Evolutionary conservation across 2,888 invertebrate species (phyloP).

Genomic region (Tanypteryx hageni): DNA sequence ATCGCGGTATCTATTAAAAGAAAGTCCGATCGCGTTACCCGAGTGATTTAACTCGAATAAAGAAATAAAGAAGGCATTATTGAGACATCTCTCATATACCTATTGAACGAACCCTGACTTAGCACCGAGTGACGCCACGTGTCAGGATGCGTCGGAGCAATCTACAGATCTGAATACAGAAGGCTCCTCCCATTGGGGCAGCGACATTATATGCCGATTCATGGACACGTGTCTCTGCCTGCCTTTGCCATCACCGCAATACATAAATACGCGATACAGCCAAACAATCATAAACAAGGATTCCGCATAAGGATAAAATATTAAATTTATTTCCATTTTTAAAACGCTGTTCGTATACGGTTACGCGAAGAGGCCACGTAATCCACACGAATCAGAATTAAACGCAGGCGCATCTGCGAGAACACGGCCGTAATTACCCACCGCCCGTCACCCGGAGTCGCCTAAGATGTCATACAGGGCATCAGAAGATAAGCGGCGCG

Average conservation of each 20-base stretch:
- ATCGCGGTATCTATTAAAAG: too few relatives aligned
- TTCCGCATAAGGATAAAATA: neutral
- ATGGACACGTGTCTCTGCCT: neutral
- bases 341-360: neutral
- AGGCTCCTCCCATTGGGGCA: neutral
- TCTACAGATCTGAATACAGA: neutral
- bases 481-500: neutral
- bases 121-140: neutral
- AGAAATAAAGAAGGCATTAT: too few relatives aligned
- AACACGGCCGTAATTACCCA: neutral
- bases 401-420: neutral
- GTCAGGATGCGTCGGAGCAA: neutral
- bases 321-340: neutral
- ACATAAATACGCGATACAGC: neutral
- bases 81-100: too few relatives aligned
- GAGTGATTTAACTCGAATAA: too few relatives aligned
- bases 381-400: neutral
- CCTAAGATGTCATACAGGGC: conserved; percentile 36
- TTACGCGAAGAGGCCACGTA: neutral
- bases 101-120: too few relatives aligned
- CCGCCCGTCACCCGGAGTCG: conserved; percentile 5
- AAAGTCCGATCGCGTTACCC: too few relatives aligned
- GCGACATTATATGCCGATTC: neutral
- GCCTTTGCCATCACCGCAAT: neutral
- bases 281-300: neutral